Percentiles rank a stretch among this genome's conserved stretches.
Conservation (phyloP, 2,888 invertebrate species). For the Drosophila macrospina region DNA sequence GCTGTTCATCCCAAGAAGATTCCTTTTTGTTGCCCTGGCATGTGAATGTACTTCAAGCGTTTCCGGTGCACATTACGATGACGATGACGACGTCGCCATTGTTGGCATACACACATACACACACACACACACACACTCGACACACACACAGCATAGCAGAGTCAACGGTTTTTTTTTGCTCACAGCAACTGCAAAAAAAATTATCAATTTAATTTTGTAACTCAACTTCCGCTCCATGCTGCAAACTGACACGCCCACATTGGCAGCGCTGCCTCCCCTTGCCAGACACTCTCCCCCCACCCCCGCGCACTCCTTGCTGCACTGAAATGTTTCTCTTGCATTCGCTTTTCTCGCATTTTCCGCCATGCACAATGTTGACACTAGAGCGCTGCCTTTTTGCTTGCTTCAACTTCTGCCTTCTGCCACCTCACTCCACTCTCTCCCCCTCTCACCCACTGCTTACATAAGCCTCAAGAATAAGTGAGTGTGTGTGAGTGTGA, state of each 20-base stretch:
- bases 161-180: slow-evolving; percentile 57
- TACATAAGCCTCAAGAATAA: slow-evolving; percentile 70
- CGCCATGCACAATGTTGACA: slow-evolving; percentile 78
- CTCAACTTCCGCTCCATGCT: slow-evolving; percentile 77
- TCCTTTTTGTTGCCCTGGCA: slow-evolving; percentile 59
- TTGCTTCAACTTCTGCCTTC: slow-evolving; percentile 30
- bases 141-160: slow-evolving; percentile 19
- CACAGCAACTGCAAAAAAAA: slow-evolving; percentile 49
- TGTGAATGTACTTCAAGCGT: slow-evolving; percentile 83
- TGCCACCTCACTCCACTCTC: neutral
- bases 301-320: slow-evolving; percentile 1
- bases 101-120: slow-evolving; percentile 55
- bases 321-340: slow-evolving; percentile 44
- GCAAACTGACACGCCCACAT: slow-evolving; percentile 57
- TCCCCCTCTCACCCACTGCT: slow-evolving; percentile 30
- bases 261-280: neutral
- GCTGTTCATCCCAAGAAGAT: slow-evolving; percentile 55
- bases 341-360: slow-evolving; percentile 68
- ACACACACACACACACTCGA: slow-evolving; percentile 23
- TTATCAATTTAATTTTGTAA: slow-evolving; percentile 82
- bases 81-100: slow-evolving; percentile 66
- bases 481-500: slow-evolving; percentile 35
- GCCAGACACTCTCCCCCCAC: neutral
- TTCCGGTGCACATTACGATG: slow-evolving; percentile 79
- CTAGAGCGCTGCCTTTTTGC: slow-evolving; percentile 65